Evolutionary conservation across 2,888 invertebrate species (phyloP).

Genomic region (Temnothorax rugatulus): DNA sequence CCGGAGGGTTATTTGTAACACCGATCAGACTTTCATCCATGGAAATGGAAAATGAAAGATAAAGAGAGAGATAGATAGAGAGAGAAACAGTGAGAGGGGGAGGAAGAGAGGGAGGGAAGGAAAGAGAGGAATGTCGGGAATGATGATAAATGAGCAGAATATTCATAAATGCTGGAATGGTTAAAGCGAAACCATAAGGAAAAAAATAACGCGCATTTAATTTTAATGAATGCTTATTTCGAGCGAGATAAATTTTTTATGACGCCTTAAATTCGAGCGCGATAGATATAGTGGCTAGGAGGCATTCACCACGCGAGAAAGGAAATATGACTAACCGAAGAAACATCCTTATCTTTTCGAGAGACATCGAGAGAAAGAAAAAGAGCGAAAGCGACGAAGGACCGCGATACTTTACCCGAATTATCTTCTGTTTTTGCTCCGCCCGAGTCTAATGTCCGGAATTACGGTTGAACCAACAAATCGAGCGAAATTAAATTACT

Average conservation of each 20-base stretch:
- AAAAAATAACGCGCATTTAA: background rate
- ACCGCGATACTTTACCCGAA: constrained; percentile 48
- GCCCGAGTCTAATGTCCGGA: constrained; percentile 15
- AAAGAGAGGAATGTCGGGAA: background rate
- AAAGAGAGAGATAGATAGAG: background rate
- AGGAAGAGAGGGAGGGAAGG: no score
- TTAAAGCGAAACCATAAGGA: background rate
- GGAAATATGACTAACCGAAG: constrained; percentile 59
- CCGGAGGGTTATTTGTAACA: background rate
- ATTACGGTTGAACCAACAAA: background rate
- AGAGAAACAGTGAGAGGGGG: background rate
- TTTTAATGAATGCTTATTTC: constrained; percentile 15
- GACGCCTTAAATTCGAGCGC: background rate
- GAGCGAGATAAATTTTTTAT: constrained; percentile 11
- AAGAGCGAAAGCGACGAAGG: background rate
- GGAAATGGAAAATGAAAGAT: background rate
- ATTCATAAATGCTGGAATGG: constrained; percentile 9
- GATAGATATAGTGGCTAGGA: background rate
- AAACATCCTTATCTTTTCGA: constrained; percentile 54
- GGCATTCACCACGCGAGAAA: constrained; percentile 32
- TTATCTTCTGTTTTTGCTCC: constrained; percentile 39
- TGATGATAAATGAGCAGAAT: constrained; percentile 12
- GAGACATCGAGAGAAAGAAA: background rate
- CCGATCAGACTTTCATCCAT: background rate
- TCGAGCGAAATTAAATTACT: constrained; percentile 11